Conservation (phyloP, 2,888 invertebrate species). For the Crocallis elinguaria region DNA sequence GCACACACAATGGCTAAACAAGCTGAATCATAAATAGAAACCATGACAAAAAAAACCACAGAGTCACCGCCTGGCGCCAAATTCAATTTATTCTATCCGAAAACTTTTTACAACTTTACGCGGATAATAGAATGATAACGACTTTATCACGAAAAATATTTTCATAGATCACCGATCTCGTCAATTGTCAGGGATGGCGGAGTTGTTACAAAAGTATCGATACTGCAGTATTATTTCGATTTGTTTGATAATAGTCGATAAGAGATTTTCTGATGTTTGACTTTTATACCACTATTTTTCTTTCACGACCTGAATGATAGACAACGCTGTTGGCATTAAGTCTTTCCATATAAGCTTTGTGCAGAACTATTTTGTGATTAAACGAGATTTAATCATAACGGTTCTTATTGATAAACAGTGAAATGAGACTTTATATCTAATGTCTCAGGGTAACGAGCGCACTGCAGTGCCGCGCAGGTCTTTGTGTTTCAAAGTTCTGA, state of each 20-base stretch:
- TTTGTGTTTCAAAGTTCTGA: no score
- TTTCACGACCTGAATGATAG: no score
- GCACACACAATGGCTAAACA: no score
- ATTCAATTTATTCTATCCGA: conserved; percentile 10
- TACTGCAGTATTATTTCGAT: neutral
- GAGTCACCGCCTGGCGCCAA: neutral
- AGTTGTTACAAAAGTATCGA: conserved; percentile 8
- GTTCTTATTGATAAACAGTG: no score
- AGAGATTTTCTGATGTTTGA: neutral
- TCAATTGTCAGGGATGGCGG: conserved; percentile 18
- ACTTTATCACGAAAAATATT: conserved; percentile 31
- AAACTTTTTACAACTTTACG: conserved; percentile 18
- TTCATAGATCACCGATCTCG: conserved; percentile 26
- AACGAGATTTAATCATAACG: no score
- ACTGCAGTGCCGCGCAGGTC: no score
- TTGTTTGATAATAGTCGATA: no score
- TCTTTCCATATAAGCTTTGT: no score
- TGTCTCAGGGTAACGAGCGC: no score
- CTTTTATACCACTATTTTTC: neutral
- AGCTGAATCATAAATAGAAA: neutral
- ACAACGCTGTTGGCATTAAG: no score
- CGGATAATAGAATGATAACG: conserved; percentile 30
- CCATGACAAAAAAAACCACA: conserved; percentile 1
- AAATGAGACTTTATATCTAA: no score
- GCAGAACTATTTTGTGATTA: no score